Percentiles rank a stretch among this genome's conserved stretches.
Evolutionary conservation across 2,888 invertebrate genomes (phyloP).

Genomic region (Temnothorax unifasciatus): DNA sequence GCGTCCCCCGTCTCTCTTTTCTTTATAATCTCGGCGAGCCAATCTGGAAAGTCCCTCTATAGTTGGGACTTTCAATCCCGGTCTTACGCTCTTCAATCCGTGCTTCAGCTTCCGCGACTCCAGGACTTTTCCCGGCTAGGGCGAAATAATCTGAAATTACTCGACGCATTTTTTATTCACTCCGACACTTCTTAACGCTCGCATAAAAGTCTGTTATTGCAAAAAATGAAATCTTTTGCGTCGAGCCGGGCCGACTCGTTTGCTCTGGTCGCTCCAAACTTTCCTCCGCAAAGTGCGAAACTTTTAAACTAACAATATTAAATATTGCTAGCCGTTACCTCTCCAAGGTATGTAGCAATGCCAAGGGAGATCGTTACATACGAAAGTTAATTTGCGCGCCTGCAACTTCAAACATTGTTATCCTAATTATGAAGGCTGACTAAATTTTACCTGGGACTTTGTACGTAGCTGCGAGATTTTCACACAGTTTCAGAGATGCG

Average conservation of each 20-base stretch:
- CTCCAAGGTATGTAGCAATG: background rate
- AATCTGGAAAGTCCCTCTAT: constrained; percentile 45
- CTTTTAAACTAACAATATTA: constrained; percentile 50
- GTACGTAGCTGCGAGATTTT: constrained; percentile 26
- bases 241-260: constrained; percentile 7
- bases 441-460: constrained; percentile 39
- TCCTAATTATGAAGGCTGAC: constrained; percentile 41
- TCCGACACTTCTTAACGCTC: constrained; percentile 38
- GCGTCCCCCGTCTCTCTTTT: constrained; percentile 23
- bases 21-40: constrained; percentile 61
- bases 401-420: constrained; percentile 53
- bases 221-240: constrained; percentile 45
- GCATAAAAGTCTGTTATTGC: constrained; percentile 40
- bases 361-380: constrained; percentile 40
- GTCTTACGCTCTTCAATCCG: constrained; percentile 37
- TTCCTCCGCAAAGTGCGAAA: constrained; percentile 40
- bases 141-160: constrained; percentile 51
- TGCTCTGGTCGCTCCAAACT: constrained; percentile 18
- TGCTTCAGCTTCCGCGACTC: background rate
- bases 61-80: constrained; percentile 50
- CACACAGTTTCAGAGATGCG: constrained; percentile 4
- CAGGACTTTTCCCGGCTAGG: background rate
- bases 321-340: constrained; percentile 42
- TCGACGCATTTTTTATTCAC: constrained; percentile 42
- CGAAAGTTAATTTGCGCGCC: constrained; percentile 48